Evolutionary conservation across 2,797 vertebrate species (phyloP), one percentile per base, ranked within the genome.

Genomic region (Melanotaenia trifasciata): DNA sequence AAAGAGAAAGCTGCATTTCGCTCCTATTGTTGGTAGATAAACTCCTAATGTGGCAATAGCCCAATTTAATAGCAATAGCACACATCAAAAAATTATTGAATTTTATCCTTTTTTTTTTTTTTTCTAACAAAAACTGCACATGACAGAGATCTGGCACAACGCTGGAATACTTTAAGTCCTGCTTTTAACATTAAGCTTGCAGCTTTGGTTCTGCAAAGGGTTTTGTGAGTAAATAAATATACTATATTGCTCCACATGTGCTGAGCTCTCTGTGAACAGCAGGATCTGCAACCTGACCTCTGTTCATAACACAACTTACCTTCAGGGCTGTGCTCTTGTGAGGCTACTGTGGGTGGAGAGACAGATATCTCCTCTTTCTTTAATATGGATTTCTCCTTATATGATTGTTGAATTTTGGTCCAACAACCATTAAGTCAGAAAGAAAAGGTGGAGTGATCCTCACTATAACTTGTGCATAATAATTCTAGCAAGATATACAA

Each of bases 251-350:
- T 78, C 70, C 5, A 50, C 36, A 59, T n/a, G 7, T 40, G 53
- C 13, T 38, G 36, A 38, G 36, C 36, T 11, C 36, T 38, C 10
- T 38, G 36, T 40, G 11, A 40, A 40, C 38, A 16, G 12, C 38
- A 40, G 38, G 10, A 4, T 71, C 74, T 35, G 59, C 58, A 72
- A 22, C 60, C 35, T 65, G 70, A 62, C 54, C 30, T 24, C 63
- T 63, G 30, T 30, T 78, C 22, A 70, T 79, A 81, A 74, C 80
- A 30, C 68, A 64, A 76, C 57, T 76, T 69, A 70, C 68, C 58
- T 72, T 24, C 38, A 14, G 65, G 69, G 64, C 83, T 77, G n/a
- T 77, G 67, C 58, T 64, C 70, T 61, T 47, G 43, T 54, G 32
- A 40, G 20, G 58, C 22, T 8, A 35, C 50, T 58, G 8, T 45